Base-by-base conservation (phyloP, 2,888 invertebrate species). In the Alcis repandata region DNA sequence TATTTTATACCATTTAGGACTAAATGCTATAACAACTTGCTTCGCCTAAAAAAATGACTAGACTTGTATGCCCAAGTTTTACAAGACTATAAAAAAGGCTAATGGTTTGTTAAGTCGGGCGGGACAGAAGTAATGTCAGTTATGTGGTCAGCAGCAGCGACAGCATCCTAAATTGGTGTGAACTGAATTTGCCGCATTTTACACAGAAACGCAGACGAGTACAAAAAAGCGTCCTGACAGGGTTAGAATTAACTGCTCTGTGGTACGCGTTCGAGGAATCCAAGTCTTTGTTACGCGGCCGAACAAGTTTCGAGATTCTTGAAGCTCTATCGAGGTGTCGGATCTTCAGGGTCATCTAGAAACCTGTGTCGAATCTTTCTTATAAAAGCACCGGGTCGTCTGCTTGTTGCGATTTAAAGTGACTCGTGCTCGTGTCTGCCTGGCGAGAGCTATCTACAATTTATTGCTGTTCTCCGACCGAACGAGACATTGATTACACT, bases 261-360 rank as follows among this genome's bases (percentile, higher is more conserved):
- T 68, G 83, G 76, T 79, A 76, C 80, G 83, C 77, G 82, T 89
- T 89, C 87, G 83, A 72, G 80, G 89, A 89, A 90, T 85, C 75
- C 77, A 65, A 66, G 79, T 76, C 85, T 86, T 85, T 86, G 87
- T 86, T 77, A 79, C 78, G 70, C 74, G 72, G 71, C 72, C 59
- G 78, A 84, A 80, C 77, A 73, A 75, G 76, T 82, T 79, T 75
- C 67, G 74, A 82, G 79, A 86, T 87, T 83, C 80, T 79, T 74
- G 75, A 79, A 79, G 75, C 75, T 77, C 79, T 79, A 78, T 69
- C 72, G 75, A 80, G 79, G 81, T 84, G 83, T 72, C 73, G 75
- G 72, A 78, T 76, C 77, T 77, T 75, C 78, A 78, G 75, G 78
- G 81, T 78, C 78, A 73, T 77, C 77, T 58, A 66, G 20, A 38